These are phyloP conservation scores for Synanceia verrucosa DNA, from an alignment of 2,797 vertebrate genomes.

Conservation along the genomic window DNA sequence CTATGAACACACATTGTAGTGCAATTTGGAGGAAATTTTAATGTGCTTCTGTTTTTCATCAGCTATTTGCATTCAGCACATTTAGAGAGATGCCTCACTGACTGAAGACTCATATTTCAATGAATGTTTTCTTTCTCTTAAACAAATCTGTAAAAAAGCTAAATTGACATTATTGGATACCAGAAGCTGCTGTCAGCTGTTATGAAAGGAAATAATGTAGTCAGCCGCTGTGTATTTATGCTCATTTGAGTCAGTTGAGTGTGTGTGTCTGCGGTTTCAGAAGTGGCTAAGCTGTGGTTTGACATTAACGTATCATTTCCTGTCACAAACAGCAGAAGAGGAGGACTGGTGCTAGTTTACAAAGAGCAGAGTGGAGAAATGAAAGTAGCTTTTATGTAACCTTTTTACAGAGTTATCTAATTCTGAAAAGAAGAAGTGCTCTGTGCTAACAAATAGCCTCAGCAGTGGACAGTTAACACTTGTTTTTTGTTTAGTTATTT, in stretches of 20 bases:
- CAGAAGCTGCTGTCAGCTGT: neutral
- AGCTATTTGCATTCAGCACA: neutral
- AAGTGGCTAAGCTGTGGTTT: neutral
- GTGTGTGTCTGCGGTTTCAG: neutral
- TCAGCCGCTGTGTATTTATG: neutral
- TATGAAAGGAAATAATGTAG: neutral
- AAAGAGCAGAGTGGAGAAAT: neutral
- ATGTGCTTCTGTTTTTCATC: neutral
- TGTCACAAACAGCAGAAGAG: constrained; percentile 2
- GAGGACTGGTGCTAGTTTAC: accelerated
- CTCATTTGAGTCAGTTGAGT: neutral
- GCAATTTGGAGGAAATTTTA: neutral
- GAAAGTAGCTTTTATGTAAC: neutral
- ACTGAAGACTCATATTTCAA: neutral
- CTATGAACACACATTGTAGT: neutral
- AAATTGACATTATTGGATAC: neutral
- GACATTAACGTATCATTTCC: constrained; percentile 33
- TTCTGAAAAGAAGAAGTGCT: neutral
- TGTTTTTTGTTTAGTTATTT: neutral
- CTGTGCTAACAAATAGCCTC: neutral
- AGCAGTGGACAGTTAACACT: neutral
- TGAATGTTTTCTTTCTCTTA: neutral
- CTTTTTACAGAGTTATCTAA: neutral
- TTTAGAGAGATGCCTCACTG: neutral
- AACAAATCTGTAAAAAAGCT: neutral